Evolutionary conservation across 1,140 invertebrate genomes (phyloP).

Genomic region (Helicoverpa armigera): DNA sequence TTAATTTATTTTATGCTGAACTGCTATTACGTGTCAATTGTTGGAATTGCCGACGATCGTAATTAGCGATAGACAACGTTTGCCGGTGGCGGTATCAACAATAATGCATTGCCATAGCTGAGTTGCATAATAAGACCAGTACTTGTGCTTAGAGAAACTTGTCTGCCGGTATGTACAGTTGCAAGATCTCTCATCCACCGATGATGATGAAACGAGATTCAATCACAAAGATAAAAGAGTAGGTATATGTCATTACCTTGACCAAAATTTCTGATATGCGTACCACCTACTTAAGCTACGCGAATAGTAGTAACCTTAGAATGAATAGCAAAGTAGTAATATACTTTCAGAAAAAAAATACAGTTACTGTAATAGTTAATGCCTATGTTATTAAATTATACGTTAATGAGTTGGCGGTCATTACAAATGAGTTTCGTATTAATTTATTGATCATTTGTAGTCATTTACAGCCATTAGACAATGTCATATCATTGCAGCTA

Average conservation of each 20-base stretch:
- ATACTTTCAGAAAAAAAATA: background rate
- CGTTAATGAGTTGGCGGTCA: slow-evolving; percentile 62
- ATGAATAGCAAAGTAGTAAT: too few relatives aligned
- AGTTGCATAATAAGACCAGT: background rate
- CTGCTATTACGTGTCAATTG: slow-evolving; percentile 12
- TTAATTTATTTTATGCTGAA: slow-evolving; percentile 22
- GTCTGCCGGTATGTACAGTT: background rate
- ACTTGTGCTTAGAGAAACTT: background rate
- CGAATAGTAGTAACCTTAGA: too few relatives aligned
- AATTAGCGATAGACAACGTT: slow-evolving; percentile 11
- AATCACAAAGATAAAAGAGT: background rate
- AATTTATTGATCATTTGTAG: slow-evolving; percentile 36
- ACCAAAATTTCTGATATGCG: background rate
- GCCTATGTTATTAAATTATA: slow-evolving; percentile 49
- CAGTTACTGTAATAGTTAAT: background rate
- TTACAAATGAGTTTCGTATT: slow-evolving; percentile 54
- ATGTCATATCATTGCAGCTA: slow-evolving; percentile 26
- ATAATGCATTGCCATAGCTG: background rate
- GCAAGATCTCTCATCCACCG: background rate
- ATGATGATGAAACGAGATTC: background rate
- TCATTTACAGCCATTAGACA: slow-evolving; percentile 23
- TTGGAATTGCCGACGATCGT: background rate
- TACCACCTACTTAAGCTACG: too few relatives aligned
- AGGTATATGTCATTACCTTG: background rate
- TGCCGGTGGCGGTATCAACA: background rate